Conservation (phyloP, 2,888 invertebrate genomes). For the Pyrocoelia pectoralis region DNA sequence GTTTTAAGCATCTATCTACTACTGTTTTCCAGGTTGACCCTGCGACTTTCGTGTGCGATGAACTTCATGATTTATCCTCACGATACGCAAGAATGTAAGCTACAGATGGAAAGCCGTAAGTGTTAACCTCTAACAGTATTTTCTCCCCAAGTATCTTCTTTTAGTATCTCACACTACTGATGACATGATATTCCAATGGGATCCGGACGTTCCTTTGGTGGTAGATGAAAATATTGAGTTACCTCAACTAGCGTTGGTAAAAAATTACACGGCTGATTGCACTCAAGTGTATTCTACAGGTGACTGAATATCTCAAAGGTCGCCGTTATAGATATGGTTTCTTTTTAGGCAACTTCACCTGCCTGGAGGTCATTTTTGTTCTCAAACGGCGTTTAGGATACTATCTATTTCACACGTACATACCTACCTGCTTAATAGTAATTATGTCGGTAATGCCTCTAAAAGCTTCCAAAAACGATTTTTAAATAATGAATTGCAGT, state of each 20-base stretch:
- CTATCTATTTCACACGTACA: slow-evolving; percentile 92
- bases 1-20: background rate
- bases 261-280: slow-evolving; percentile 89
- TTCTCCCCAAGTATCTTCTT: slow-evolving; percentile 39
- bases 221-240: slow-evolving; percentile 90
- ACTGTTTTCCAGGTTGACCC: slow-evolving; percentile 69
- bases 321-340: too few species aligned
- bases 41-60: slow-evolving; percentile 92
- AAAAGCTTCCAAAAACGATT: background rate
- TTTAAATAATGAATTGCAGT: slow-evolving; percentile 61
- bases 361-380: slow-evolving; percentile 89
- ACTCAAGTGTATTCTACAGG: slow-evolving; percentile 92
- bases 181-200: slow-evolving; percentile 94
- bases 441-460: slow-evolving; percentile 83
- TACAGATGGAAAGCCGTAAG: slow-evolving; percentile 96
- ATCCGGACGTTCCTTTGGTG: slow-evolving; percentile 86
- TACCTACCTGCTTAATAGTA: slow-evolving; percentile 92
- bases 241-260: slow-evolving; percentile 85
- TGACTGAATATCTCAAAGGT: slow-evolving; percentile 53
- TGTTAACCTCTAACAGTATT: slow-evolving; percentile 47
- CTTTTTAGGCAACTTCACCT: slow-evolving; percentile 85
- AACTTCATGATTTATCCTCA: slow-evolving; percentile 94
- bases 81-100: slow-evolving; percentile 92
- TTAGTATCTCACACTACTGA: slow-evolving; percentile 94
- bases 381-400: slow-evolving; percentile 89